These are phyloP conservation scores for Acromyrmex echinatior DNA, from an alignment of 1,140 invertebrate genomes.

Conservation along the genomic window DNA sequence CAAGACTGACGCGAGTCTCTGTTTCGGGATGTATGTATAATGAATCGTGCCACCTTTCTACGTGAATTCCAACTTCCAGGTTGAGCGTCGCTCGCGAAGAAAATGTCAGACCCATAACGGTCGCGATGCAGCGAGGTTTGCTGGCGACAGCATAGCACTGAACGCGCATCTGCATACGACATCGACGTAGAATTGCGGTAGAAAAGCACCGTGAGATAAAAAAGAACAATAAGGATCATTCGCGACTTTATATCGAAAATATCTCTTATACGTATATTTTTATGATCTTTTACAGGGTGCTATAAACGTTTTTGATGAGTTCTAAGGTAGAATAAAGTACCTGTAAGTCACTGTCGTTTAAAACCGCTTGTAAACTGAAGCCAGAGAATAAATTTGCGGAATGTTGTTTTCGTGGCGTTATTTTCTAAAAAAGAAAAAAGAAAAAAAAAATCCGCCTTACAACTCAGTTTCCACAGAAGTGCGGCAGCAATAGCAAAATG, in stretches of 20 bases:
- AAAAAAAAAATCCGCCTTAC: background rate
- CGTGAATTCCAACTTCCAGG: constrained; percentile 33
- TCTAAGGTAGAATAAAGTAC: background rate
- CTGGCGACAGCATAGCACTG: constrained; percentile 4
- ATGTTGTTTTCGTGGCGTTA: background rate
- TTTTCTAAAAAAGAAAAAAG: background rate
- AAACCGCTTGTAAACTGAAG: constrained; percentile 5
- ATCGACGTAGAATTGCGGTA: background rate
- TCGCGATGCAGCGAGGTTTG: background rate
- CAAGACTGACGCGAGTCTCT: background rate
- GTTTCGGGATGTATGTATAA: constrained; percentile 28
- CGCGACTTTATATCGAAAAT: constrained; percentile 10
- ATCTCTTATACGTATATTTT: constrained; percentile 25
- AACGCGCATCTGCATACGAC: constrained; percentile 3
- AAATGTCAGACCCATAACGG: constrained; percentile 45
- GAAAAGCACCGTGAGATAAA: background rate
- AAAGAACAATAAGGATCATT: background rate
- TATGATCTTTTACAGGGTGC: background rate
- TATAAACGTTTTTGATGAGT: background rate
- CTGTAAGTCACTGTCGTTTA: background rate
- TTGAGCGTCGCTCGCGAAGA: constrained; percentile 13
- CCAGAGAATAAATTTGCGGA: background rate
- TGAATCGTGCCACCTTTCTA: constrained; percentile 53
- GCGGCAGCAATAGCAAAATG: background rate
- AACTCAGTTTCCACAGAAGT: background rate